Percentiles rank a stretch among this genome's conserved stretches.
phyloP scores from a whole-genome alignment of 64 coral and sea anemone species.

The Porites lutea region DNA sequence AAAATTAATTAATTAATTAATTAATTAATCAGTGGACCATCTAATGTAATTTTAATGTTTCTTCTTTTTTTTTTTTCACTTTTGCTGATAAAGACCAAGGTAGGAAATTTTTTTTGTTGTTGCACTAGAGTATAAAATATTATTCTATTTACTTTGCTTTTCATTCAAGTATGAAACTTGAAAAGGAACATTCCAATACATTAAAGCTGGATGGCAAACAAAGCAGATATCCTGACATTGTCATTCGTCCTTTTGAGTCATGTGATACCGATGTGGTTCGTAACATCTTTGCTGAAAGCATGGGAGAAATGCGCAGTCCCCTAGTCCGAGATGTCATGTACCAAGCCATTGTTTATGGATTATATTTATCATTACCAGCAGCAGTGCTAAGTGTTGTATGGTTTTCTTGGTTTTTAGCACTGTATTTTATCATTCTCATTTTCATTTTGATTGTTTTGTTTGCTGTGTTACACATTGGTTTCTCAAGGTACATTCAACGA shows the following conservation, averaged over 20 bases:
- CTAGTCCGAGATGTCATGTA: slow-evolving; percentile 32
- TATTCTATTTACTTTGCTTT: not conserved
- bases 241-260: slow-evolving; percentile 9
- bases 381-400: not conserved
- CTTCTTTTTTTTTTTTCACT: too few species aligned
- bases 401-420: not conserved
- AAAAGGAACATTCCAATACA: not conserved
- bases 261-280: slow-evolving; percentile 23
- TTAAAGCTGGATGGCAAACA: not conserved
- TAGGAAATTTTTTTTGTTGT: too few species aligned
- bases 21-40: too few species aligned
- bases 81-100: too few species aligned
- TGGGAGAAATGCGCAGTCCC: slow-evolving; percentile 48
- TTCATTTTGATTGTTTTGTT: not conserved
- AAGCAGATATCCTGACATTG: not conserved
- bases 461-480: slow-evolving; percentile 19
- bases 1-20: too few species aligned
- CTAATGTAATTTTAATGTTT: too few species aligned
- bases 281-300: slow-evolving; percentile 11
- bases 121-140: too few species aligned
- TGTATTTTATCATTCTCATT: not conserved
- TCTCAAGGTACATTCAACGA: slow-evolving; percentile 14
- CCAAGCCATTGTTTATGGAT: not conserved
- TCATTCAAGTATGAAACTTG: not conserved
- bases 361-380: not conserved